These are phyloP conservation scores for Pangasius larnaudii DNA, from an alignment of 2,797 vertebrate species.

Conservation along the genomic window DNA sequence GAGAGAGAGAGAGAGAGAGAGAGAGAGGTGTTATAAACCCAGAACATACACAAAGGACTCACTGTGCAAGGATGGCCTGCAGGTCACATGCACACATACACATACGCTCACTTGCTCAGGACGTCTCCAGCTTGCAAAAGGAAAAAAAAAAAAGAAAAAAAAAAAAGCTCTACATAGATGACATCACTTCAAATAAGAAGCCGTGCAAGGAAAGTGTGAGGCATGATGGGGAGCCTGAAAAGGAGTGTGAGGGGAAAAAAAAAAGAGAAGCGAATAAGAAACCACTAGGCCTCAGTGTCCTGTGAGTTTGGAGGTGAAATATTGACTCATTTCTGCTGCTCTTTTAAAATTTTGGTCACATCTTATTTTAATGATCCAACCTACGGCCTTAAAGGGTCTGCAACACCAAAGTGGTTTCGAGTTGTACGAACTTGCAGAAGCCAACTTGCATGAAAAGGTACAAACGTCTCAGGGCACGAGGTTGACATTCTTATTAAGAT, in stretches of 20 bases:
- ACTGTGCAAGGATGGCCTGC: slow-evolving; percentile 71
- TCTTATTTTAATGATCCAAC: background rate
- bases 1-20: slow-evolving; percentile 57
- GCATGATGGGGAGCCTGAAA: slow-evolving; percentile 28
- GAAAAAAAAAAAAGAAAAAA: background rate
- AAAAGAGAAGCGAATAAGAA: slow-evolving; percentile 20
- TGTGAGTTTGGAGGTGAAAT: background rate
- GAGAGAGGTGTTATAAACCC: slow-evolving; percentile 73
- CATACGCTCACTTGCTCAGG: slow-evolving; percentile 32
- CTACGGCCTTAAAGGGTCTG: background rate
- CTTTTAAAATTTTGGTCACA: background rate
- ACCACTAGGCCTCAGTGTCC: slow-evolving; percentile 70
- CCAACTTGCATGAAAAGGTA: slow-evolving; percentile 53
- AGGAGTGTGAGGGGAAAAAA: background rate
- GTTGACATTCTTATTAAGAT: background rate
- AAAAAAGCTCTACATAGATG: background rate
- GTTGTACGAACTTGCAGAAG: background rate
- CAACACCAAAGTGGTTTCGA: background rate
- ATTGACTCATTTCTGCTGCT: background rate
- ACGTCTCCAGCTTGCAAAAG: slow-evolving; percentile 50
- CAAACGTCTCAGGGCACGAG: background rate
- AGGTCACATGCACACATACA: slow-evolving; percentile 58
- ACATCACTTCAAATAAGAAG: slow-evolving; percentile 70
- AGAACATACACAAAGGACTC: slow-evolving; percentile 71
- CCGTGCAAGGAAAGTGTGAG: slow-evolving; percentile 71